Percentiles rank a stretch among this genome's conserved stretches.
Evolutionary conservation across 2,797 vertebrate species (phyloP).

Genomic region (Rhinoraja longicauda): DNA sequence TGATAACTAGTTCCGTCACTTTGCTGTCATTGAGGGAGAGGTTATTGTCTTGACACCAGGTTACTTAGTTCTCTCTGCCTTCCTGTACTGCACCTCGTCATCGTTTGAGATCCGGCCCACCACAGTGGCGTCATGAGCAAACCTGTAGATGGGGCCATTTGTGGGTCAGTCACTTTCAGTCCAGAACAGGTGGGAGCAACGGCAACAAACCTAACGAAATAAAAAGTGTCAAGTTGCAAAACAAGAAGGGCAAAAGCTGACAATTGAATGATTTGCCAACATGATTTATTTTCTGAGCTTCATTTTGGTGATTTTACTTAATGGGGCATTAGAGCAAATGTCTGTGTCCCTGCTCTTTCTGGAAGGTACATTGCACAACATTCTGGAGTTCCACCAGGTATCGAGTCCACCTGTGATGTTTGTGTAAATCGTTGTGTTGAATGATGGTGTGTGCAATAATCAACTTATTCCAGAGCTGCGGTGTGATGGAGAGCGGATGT

Average conservation of each 20-base stretch:
- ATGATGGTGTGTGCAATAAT: background rate
- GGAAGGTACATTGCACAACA: too few relatives aligned
- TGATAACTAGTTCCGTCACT: too few relatives aligned
- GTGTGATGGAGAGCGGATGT: background rate
- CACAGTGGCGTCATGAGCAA: too few relatives aligned
- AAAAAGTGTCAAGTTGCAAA: background rate
- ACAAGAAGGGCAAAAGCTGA: background rate
- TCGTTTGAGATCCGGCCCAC: too few relatives aligned
- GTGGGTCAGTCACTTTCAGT: background rate
- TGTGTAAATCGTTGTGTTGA: background rate
- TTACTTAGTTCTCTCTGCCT: too few relatives aligned
- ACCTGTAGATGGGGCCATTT: background rate
- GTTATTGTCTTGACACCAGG: too few relatives aligned
- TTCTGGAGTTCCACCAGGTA: background rate
- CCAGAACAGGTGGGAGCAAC: background rate
- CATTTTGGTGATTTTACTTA: background rate
- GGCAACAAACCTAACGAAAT: background rate
- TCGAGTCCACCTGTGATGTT: background rate
- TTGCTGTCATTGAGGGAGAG: too few relatives aligned
- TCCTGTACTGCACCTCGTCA: too few relatives aligned
- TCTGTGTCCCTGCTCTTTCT: background rate
- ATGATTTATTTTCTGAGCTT: background rate
- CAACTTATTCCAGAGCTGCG: background rate
- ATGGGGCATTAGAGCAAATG: background rate
- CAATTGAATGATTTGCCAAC: background rate